A percentile compares a stretch with the other conserved stretches of the same genome.
These are phyloP conservation scores for Calyptommatus sinebrachiatus DNA, from an alignment of 2,113 vertebrate genomes.

Conservation along the genomic window DNA sequence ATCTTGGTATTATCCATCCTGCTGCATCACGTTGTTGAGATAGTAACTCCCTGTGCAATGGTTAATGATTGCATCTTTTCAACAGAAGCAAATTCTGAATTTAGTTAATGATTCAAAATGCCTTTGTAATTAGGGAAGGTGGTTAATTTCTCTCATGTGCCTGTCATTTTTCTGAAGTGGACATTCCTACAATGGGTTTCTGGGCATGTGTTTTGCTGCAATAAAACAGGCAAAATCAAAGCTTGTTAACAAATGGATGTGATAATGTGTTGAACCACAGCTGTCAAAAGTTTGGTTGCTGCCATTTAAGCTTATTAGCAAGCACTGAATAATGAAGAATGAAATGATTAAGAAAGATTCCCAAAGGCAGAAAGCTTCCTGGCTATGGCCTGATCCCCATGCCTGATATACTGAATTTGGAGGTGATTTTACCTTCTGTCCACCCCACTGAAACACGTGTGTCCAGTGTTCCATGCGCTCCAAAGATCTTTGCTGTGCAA, in stretches of 20 bases:
- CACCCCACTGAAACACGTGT: too few species aligned
- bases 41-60: constrained; percentile 29
- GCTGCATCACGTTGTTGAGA: constrained; percentile 15
- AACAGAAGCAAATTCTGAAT: constrained; percentile 39
- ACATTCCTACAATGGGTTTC: constrained; percentile 24
- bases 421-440: too few species aligned
- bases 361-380: background rate
- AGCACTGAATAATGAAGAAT: too few species aligned
- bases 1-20: constrained; percentile 44
- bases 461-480: too few species aligned
- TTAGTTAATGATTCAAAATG: constrained; percentile 31
- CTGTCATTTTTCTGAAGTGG: constrained; percentile 7
- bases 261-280: constrained; percentile 5
- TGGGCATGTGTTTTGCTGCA: constrained; percentile 18
- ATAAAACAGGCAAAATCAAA: constrained; percentile 31
- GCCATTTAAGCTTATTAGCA: background rate
- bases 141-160: constrained; percentile 27
- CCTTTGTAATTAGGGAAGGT: constrained; percentile 43
- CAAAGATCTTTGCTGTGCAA: too few species aligned
- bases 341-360: background rate
- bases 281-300: background rate
- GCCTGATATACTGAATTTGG: too few species aligned
- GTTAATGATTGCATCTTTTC: constrained; percentile 49
- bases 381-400: too few species aligned
- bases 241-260: background rate